Evolutionary conservation across 1,140 invertebrate genomes (phyloP).

Genomic region (Colletes latitarsis): DNA sequence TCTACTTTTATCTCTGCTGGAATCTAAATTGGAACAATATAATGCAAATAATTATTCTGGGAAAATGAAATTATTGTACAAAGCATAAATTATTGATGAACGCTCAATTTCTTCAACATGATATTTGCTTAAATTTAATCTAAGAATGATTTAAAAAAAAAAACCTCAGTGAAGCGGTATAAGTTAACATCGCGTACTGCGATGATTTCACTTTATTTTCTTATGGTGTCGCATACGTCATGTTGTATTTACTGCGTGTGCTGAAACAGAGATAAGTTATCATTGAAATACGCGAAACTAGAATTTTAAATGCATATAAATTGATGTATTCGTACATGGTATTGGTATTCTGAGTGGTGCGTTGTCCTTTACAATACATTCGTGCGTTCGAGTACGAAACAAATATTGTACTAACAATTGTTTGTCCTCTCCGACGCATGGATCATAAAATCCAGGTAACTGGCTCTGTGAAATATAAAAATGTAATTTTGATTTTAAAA

Average conservation of each 20-base stretch:
- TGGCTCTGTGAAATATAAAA: constrained; percentile 87
- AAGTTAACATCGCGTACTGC: constrained; percentile 25
- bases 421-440: constrained; percentile 96
- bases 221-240: constrained; percentile 70
- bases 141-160: constrained; percentile 53
- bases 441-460: constrained; percentile 98
- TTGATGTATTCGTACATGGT: constrained; percentile 80
- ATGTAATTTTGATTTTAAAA: constrained; percentile 3
- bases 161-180: constrained; percentile 39
- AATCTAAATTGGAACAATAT: background rate
- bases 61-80: constrained; percentile 54
- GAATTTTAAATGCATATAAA: constrained; percentile 1
- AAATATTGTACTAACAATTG: constrained; percentile 92
- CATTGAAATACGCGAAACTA: background rate
- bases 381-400: constrained; percentile 89
- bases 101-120: constrained; percentile 47
- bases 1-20: background rate
- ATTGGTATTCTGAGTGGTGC: constrained; percentile 90
- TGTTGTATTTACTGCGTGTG: constrained; percentile 81
- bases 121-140: constrained; percentile 54
- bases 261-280: constrained; percentile 70
- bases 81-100: constrained; percentile 57
- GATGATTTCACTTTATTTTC: constrained; percentile 46
- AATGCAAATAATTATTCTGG: background rate
- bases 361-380: constrained; percentile 90